Evolutionary conservation across 1,140 invertebrate genomes (phyloP), one percentile per base, ranked within the genome.

Genomic region (Pseudomyrmex concolor): DNA sequence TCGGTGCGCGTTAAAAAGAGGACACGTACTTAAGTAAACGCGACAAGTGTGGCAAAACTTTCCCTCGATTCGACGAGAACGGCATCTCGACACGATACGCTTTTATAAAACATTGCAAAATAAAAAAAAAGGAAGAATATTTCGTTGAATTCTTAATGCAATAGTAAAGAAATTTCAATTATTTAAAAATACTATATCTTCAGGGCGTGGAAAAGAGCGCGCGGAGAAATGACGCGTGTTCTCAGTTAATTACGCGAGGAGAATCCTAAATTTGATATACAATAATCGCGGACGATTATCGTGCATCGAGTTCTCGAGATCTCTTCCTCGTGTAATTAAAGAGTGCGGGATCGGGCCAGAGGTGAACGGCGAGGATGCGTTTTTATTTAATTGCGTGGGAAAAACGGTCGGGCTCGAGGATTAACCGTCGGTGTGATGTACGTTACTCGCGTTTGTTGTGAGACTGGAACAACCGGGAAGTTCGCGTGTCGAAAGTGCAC

Each of bases 221-320:
- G 34, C 34, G 17, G 45, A 82, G 55, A 74, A 57, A 54, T 50
- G 45, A 45, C 50, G 45, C 25, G 59, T 62, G 45, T 74, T 73
- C 45, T 48, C 48, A 25, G 55, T 74, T 82, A 74, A 82, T 82
- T 73, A 57, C 59, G 19, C 13, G 45, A 50, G 57, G 22, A 81
- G 51, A 48, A 45, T 82, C 17, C 48, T 73, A 43, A 74, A 63
- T 17, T 45, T 63, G 70, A 63, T 82, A 50, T 82, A 45, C 13
- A 63, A 82, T 82, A 74, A 82, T 82, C 59, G 71, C n/a, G 13
- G 48, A 12, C 70, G 70, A 74, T 80, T 70, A 71, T 25, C 43
- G 51, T 59, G 54, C 74, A 78, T 78, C 54, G 15, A 59, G 43
- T 17, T 71, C 34, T 34, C 15, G 43, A 22, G 45, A 80, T 70